Percentiles rank a stretch among this genome's conserved stretches.
Conservation (phyloP, 30 jellyfish, hydroid and myxozoan genomes). For the Aurelia coerulea region DNA sequence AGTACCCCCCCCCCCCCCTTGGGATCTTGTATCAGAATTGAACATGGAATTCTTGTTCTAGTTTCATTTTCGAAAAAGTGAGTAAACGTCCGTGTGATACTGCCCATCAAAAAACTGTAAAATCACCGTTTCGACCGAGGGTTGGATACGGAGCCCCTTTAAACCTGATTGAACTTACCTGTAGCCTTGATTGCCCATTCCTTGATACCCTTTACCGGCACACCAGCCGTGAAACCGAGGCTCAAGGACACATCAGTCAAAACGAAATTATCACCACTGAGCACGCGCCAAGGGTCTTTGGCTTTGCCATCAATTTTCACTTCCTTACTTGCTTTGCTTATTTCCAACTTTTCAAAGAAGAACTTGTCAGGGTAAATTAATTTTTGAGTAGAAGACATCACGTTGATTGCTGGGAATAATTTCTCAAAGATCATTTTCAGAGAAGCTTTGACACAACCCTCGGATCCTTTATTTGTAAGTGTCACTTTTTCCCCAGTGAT, state of each 20-base stretch:
- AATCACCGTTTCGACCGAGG: too few species aligned
- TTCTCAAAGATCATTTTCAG: conserved; percentile 24
- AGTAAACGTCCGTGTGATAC: too few species aligned
- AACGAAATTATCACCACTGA: conserved; percentile 10
- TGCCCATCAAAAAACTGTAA: too few species aligned
- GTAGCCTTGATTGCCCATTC: conserved; percentile 27
- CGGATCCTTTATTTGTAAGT: neutral
- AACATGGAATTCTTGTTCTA: too few species aligned
- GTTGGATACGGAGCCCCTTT: too few species aligned
- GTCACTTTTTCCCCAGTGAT: neutral
- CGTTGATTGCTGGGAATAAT: conserved; percentile 32
- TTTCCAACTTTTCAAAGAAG: conserved; percentile 15
- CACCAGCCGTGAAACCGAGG: conserved; percentile 41
- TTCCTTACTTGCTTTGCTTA: conserved; percentile 8
- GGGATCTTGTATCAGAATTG: too few species aligned
- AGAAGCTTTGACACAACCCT: conserved; percentile 28
- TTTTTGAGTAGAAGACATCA: conserved; percentile 10
- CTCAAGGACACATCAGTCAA: conserved; percentile 3
- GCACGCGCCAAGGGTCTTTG: conserved; percentile 39
- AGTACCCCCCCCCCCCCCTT: too few species aligned
- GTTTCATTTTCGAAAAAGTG: too few species aligned
- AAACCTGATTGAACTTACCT: conserved; percentile 2
- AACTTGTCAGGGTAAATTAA: conserved; percentile 37
- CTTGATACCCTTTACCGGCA: conserved; percentile 15
- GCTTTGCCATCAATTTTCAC: conserved; percentile 25